These are phyloP conservation scores for Aleadryas rufinucha DNA, from an alignment of 2,113 vertebrate species.

Conservation along the genomic window DNA sequence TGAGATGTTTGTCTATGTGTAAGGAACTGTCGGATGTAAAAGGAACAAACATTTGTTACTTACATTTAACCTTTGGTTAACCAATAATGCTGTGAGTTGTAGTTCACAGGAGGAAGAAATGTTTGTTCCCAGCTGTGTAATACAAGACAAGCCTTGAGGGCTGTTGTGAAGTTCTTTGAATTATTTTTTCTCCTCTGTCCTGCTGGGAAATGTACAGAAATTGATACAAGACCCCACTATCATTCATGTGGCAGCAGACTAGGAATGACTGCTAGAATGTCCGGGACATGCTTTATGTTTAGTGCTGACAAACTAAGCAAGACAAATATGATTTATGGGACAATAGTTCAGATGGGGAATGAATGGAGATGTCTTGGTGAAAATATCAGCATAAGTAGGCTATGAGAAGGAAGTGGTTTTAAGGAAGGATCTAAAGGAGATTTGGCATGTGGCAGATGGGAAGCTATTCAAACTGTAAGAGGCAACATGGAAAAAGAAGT, in stretches of 20 bases:
- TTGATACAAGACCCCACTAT: slow-evolving; percentile 52
- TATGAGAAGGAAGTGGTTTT: slow-evolving; percentile 54
- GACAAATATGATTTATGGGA: slow-evolving; percentile 66
- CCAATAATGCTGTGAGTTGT: slow-evolving; percentile 16
- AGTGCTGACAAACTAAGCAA: slow-evolving; percentile 48
- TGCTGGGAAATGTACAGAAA: slow-evolving; percentile 73
- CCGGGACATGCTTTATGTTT: slow-evolving; percentile 63
- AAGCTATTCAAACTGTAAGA: slow-evolving; percentile 52
- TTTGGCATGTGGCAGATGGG: slow-evolving; percentile 55
- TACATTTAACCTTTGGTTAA: slow-evolving; percentile 43
- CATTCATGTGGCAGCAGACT: slow-evolving; percentile 58
- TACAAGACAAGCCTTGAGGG: slow-evolving; percentile 31
- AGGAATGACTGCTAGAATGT: slow-evolving; percentile 43
- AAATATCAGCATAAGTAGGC: slow-evolving; percentile 51
- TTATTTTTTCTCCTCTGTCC: slow-evolving; percentile 64
- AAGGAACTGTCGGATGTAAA: not conserved
- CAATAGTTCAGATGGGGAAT: slow-evolving; percentile 64
- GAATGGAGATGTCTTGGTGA: slow-evolving; percentile 61
- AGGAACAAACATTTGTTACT: slow-evolving; percentile 20
- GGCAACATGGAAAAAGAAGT: slow-evolving; percentile 37
- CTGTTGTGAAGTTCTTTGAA: slow-evolving; percentile 49
- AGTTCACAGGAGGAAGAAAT: slow-evolving; percentile 34
- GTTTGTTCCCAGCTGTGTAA: slow-evolving; percentile 56
- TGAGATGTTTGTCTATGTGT: not conserved
- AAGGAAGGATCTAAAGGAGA: slow-evolving; percentile 52